These are phyloP conservation scores for Amaurobius ferox DNA, from an alignment of 2,888 invertebrate genomes.

Conservation along the genomic window DNA sequence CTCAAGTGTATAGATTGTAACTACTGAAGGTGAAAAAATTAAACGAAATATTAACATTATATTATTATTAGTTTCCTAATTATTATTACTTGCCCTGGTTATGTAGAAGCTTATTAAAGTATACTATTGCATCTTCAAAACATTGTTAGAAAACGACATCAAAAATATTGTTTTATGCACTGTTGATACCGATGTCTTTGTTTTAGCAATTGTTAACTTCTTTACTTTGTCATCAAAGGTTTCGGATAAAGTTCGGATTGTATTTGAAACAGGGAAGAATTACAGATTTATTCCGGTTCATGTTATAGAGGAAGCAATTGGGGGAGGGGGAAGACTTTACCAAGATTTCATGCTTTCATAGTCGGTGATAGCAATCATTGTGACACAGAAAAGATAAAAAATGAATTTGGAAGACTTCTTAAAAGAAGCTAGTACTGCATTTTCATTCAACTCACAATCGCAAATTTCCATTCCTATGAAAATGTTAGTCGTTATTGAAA, in stretches of 20 bases:
- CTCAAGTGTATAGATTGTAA: background rate
- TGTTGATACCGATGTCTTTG: conserved; percentile 1
- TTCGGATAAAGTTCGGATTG: background rate
- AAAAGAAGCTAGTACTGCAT: too few species aligned
- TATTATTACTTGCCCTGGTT: conserved; percentile 1
- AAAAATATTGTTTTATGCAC: background rate
- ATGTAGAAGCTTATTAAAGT: background rate
- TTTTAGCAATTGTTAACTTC: conserved; percentile 1
- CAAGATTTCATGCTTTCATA: background rate
- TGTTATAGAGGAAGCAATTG: background rate
- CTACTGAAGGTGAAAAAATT: background rate
- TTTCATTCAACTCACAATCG: too few species aligned
- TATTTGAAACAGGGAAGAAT: too few species aligned
- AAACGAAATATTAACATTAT: conserved; percentile 5
- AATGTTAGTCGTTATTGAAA: too few species aligned
- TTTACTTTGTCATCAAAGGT: background rate
- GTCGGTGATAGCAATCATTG: background rate
- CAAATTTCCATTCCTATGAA: too few species aligned
- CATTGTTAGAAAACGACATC: background rate
- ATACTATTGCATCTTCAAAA: conserved; percentile 5
- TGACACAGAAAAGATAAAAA: too few species aligned
- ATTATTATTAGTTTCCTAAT: background rate
- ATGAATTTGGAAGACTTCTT: too few species aligned
- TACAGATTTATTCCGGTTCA: background rate
- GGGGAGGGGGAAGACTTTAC: background rate